These are phyloP conservation scores for Craterocephalus amniculus DNA, from an alignment of 2,797 vertebrate genomes.

Conservation along the genomic window DNA sequence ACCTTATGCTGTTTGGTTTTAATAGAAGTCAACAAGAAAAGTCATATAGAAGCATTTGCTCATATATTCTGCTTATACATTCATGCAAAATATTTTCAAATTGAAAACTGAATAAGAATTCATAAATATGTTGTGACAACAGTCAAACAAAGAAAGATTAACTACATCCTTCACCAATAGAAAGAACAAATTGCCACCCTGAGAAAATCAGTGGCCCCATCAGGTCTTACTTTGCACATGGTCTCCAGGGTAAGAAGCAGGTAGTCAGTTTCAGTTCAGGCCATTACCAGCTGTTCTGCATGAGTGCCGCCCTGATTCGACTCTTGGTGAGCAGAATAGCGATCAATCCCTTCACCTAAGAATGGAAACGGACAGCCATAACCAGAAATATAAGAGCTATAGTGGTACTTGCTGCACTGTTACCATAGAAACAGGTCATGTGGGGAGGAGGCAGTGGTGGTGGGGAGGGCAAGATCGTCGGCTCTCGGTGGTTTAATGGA, in stretches of 20 bases:
- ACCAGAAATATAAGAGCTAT: conserved; percentile 69
- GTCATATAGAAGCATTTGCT: conserved; percentile 7
- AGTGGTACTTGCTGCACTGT: conserved; percentile 70
- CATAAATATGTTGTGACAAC: neutral
- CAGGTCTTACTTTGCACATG: conserved; percentile 17
- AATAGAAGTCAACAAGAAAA: conserved; percentile 3
- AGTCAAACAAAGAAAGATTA: conserved; percentile 11
- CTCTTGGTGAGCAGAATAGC: conserved; percentile 56
- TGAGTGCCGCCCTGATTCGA: conserved; percentile 48
- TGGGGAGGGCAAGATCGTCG: conserved; percentile 46
- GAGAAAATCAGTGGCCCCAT: conserved; percentile 26
- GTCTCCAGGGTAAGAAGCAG: conserved; percentile 21
- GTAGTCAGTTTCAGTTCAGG: conserved; percentile 20
- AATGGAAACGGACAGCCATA: conserved; percentile 77
- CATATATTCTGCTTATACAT: conserved; percentile 2
- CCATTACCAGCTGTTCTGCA: conserved; percentile 53
- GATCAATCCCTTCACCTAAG: conserved; percentile 66
- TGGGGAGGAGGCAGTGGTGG: conserved; percentile 2
- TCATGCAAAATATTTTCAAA: neutral
- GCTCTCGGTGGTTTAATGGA: conserved; percentile 65
- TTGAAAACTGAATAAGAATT: neutral
- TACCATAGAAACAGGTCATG: conserved; percentile 77
- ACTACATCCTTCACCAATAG: conserved; percentile 1
- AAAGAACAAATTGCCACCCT: conserved; percentile 25
- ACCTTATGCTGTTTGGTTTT: conserved; percentile 8